phyloP scores from a whole-genome alignment of 1,140 invertebrate genomes.

The Marisa cornuarietis region DNA sequence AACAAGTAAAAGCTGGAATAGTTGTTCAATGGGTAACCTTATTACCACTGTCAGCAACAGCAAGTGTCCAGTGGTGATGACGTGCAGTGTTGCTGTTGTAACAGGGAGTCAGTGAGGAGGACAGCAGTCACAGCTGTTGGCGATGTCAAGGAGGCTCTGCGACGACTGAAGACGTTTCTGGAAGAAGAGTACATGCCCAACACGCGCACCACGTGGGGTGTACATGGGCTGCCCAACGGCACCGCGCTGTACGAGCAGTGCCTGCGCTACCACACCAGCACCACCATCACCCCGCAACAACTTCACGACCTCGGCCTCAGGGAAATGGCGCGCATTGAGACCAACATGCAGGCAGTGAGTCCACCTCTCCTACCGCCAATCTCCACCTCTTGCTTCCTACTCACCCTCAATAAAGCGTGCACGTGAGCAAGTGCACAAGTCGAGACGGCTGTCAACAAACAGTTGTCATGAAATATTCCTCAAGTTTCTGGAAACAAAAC shows the following conservation, averaged over 20 bases:
- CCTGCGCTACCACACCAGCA: conserved; percentile 62
- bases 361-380: neutral
- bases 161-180: conserved; percentile 2
- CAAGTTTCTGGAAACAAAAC: too few relatives aligned
- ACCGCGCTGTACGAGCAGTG: conserved; percentile 58
- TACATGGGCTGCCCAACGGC: conserved; percentile 55
- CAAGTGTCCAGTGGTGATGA: too few relatives aligned
- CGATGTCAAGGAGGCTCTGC: neutral
- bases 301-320: conserved; percentile 63
- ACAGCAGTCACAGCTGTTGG: neutral
- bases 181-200: conserved; percentile 52
- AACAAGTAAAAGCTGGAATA: neutral
- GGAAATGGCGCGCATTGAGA: conserved; percentile 64
- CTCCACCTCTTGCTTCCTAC: neutral
- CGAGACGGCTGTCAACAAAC: too few relatives aligned
- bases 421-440: too few relatives aligned
- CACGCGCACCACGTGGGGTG: conserved; percentile 52
- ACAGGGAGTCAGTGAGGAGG: neutral
- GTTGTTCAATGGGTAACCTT: neutral
- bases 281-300: conserved; percentile 57
- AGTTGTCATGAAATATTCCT: too few relatives aligned
- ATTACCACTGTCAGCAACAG: too few relatives aligned
- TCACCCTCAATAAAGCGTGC: too few relatives aligned
- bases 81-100: neutral
- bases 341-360: conserved; percentile 58